Conservation (phyloP, 2,797 vertebrate species). For the Jordanella pulchra region DNA sequence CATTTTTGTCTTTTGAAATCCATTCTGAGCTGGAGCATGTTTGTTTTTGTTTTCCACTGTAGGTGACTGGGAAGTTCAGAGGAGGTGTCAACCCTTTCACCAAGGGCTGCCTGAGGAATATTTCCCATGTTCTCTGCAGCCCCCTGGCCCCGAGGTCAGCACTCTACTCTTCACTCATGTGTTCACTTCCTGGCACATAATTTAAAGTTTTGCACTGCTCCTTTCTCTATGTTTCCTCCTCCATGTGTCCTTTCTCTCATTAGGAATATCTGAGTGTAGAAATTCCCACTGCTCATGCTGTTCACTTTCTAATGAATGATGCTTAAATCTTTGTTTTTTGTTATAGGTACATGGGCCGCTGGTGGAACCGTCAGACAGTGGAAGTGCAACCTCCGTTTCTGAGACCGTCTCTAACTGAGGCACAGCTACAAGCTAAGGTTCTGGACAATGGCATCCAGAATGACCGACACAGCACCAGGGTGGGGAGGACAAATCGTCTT, state of each 20-base stretch:
- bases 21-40: background rate
- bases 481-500: conserved; percentile 57
- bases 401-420: conserved; percentile 86
- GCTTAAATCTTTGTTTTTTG: conserved; percentile 1
- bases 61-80: conserved; percentile 98
- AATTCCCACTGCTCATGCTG: background rate
- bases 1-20: background rate
- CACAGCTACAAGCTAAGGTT: conserved; percentile 90
- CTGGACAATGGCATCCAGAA: conserved; percentile 96
- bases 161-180: conserved; percentile 5
- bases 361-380: conserved; percentile 80
- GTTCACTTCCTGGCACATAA: conserved; percentile 15
- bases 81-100: conserved; percentile 98
- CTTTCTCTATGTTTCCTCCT: conserved; percentile 30
- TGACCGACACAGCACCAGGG: conserved; percentile 84
- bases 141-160: conserved; percentile 93
- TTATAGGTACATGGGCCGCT: conserved; percentile 89
- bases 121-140: conserved; percentile 94
- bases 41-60: conserved; percentile 1
- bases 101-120: conserved; percentile 91
- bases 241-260: conserved; percentile 29
- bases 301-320: conserved; percentile 6
- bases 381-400: conserved; percentile 92
- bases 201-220: conserved; percentile 27
- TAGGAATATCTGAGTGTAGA: conserved; percentile 23